phyloP scores from a whole-genome alignment of 2,113 vertebrate species.

The Alethe castanea region DNA sequence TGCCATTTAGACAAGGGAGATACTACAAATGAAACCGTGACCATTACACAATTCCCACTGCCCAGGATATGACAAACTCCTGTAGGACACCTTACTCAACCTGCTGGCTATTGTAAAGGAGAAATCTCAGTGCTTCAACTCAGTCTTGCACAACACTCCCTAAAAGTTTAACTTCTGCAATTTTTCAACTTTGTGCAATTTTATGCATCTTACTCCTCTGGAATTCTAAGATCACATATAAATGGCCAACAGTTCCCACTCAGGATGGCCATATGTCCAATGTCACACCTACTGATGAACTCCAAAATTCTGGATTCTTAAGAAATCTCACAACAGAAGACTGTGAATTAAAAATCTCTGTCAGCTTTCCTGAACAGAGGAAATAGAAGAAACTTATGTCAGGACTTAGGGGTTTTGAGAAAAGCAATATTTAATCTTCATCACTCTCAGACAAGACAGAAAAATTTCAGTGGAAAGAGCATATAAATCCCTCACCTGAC shows the following conservation, averaged over 20 bases:
- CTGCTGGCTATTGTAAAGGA: background rate
- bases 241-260: background rate
- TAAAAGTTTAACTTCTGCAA: background rate
- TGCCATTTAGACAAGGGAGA: background rate
- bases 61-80: background rate
- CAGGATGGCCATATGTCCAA: fast-evolving
- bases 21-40: background rate
- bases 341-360: background rate
- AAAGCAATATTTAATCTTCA: background rate
- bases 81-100: background rate
- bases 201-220: background rate
- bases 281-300: background rate
- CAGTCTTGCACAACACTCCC: background rate
- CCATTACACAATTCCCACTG: background rate
- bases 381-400: background rate
- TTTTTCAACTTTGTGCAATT: background rate
- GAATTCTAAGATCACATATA: background rate
- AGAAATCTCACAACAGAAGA: background rate
- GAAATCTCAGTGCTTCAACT: background rate
- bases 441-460: background rate
- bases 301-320: background rate
- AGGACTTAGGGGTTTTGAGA: background rate
- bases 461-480: background rate
- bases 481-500: background rate
- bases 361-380: background rate